These are phyloP conservation scores for Lucilia cuprina DNA, from an alignment of 1,140 invertebrate species.

Conservation along the genomic window DNA sequence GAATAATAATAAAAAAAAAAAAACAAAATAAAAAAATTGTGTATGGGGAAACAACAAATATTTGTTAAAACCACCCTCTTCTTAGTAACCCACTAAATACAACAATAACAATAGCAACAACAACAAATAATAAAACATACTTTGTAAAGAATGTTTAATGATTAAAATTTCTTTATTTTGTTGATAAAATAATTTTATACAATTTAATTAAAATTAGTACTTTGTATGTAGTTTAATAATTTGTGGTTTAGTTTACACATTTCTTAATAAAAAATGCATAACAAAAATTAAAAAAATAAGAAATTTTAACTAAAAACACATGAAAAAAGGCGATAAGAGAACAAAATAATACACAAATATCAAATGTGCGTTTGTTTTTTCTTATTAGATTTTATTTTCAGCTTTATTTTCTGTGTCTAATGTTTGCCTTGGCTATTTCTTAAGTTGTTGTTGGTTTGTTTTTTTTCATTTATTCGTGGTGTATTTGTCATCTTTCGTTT, in stretches of 20 bases:
- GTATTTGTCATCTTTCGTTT: neutral
- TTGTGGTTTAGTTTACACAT: too few relatives aligned
- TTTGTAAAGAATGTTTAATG: neutral
- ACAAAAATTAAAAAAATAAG: too few relatives aligned
- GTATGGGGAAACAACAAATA: neutral
- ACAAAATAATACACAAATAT: neutral
- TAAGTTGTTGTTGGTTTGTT: neutral
- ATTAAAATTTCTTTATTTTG: too few relatives aligned
- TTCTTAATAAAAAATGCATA: too few relatives aligned
- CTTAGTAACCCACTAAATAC: neutral
- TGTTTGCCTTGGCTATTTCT: conserved; percentile 1
- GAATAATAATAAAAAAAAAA: neutral
- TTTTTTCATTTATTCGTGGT: neutral
- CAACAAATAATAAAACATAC: neutral
- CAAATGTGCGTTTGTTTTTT: neutral
- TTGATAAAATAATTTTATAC: too few relatives aligned
- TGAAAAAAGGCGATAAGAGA: neutral
- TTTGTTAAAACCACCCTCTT: neutral
- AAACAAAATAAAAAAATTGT: too few relatives aligned
- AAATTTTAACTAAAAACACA: too few relatives aligned
- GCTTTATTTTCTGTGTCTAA: neutral
- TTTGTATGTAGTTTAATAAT: too few relatives aligned
- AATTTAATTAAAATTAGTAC: too few relatives aligned
- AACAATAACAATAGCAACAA: neutral
- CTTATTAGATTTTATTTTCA: neutral